These are phyloP conservation scores for Forbesichthys papilliferus DNA, from an alignment of 2,113 vertebrate genomes.

Conservation along the genomic window DNA sequence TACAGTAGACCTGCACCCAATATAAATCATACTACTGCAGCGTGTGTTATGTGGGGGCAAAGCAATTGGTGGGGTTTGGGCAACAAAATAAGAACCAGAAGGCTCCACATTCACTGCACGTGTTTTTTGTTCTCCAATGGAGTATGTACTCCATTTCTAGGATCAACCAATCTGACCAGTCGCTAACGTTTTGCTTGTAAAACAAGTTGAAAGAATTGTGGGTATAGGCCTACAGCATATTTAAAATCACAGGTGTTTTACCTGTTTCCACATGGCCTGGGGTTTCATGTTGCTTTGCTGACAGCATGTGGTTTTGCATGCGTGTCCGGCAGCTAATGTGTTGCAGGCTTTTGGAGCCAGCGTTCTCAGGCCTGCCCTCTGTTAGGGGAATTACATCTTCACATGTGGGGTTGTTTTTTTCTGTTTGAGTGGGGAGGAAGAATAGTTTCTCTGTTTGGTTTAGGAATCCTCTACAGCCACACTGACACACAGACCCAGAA, in stretches of 20 bases:
- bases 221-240: too few relatives aligned
- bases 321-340: constrained; percentile 35
- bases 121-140: too few relatives aligned
- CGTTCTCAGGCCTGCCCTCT: constrained; percentile 9
- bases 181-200: neutral
- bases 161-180: neutral
- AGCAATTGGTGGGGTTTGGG: neutral
- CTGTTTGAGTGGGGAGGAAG: neutral
- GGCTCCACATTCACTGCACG: neutral
- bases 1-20: neutral
- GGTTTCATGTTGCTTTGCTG: constrained; percentile 20
- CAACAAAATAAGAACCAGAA: neutral
- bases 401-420: neutral
- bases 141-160: neutral
- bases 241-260: constrained; percentile 29
- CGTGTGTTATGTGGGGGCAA: neutral
- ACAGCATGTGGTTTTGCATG: constrained; percentile 20
- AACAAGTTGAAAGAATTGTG: too few relatives aligned
- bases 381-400: constrained; percentile 18
- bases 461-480: constrained; percentile 24
- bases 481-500: constrained; percentile 76
- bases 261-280: constrained; percentile 5
- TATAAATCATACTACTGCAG: neutral
- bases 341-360: constrained; percentile 32
- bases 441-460: constrained; percentile 9